These are phyloP conservation scores for Zaprionus davidi DNA, from an alignment of 1,140 invertebrate species.

Conservation along the genomic window DNA sequence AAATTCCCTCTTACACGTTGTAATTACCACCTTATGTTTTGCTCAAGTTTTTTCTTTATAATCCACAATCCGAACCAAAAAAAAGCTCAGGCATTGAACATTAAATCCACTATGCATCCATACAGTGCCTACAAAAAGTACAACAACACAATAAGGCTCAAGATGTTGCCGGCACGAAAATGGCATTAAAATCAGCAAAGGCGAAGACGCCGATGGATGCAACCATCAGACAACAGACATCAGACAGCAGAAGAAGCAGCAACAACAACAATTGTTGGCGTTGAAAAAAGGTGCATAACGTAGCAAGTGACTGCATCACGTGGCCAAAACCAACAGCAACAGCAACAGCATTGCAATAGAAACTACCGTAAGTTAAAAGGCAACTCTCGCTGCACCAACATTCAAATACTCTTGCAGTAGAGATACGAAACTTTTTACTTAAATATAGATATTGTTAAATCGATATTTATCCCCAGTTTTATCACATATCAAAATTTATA, in stretches of 20 bases:
- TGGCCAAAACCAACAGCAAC: slow-evolving; percentile 53
- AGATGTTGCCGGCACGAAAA: slow-evolving; percentile 66
- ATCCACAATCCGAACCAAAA: background rate
- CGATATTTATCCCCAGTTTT: too few relatives aligned
- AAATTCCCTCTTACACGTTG: slow-evolving; percentile 20
- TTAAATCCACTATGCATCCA: slow-evolving; percentile 19
- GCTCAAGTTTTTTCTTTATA: slow-evolving; percentile 7
- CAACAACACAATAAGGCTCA: slow-evolving; percentile 20
- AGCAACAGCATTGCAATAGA: slow-evolving; percentile 30
- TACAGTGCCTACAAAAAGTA: slow-evolving; percentile 24
- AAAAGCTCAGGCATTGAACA: slow-evolving; percentile 16
- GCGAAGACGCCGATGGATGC: slow-evolving; percentile 58
- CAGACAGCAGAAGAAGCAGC: slow-evolving; percentile 22
- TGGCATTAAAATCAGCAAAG: slow-evolving; percentile 70
- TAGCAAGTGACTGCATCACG: slow-evolving; percentile 52
- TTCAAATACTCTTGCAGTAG: slow-evolving; percentile 5
- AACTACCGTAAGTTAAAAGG: slow-evolving; percentile 12
- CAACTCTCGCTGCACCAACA: background rate
- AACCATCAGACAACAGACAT: slow-evolving; percentile 40
- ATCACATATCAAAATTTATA: too few relatives aligned
- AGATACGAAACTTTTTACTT: too few relatives aligned
- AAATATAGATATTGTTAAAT: too few relatives aligned
- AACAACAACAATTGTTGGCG: slow-evolving; percentile 26
- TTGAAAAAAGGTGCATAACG: slow-evolving; percentile 32
- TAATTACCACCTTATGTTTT: slow-evolving; percentile 13